phyloP scores from a whole-genome alignment of 1,140 invertebrate species.

The Drosophila ogumai region DNA sequence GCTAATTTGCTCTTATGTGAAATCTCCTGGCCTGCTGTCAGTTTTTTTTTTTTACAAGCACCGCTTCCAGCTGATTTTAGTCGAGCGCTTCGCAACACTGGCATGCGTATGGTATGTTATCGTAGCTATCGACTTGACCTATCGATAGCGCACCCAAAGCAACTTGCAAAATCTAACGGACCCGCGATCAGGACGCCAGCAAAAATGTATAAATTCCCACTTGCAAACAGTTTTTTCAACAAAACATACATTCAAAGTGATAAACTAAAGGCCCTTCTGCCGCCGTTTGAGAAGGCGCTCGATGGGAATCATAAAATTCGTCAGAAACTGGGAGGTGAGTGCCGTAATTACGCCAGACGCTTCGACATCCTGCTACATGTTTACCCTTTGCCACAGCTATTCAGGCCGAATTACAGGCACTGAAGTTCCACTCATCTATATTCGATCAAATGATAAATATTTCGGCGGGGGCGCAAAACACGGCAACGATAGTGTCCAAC shows the following conservation, averaged over 20 bases:
- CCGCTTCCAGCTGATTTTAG: slow-evolving; percentile 35
- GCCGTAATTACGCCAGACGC: not conserved
- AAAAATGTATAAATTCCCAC: not conserved
- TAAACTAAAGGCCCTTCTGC: not conserved
- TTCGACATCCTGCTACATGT: not conserved
- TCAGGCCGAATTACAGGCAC: not conserved
- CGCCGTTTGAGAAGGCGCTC: slow-evolving; percentile 1
- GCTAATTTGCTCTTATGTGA: slow-evolving; percentile 45
- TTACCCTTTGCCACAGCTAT: not conserved
- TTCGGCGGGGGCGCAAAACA: not conserved
- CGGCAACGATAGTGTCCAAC: fast-evolving
- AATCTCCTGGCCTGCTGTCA: slow-evolving; percentile 31
- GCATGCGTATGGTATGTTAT: not conserved
- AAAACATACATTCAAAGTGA: not conserved
- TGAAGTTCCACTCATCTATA: not conserved
- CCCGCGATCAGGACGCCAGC: not conserved
- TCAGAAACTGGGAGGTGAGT: not conserved
- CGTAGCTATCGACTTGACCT: not conserved
- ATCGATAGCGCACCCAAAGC: not conserved
- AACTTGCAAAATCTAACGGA: not conserved
- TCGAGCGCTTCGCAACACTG: slow-evolving; percentile 18
- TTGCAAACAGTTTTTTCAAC: not conserved
- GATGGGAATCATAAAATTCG: not conserved
- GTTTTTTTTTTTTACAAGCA: slow-evolving; percentile 39
- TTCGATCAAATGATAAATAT: too few relatives aligned